Conservation (phyloP, 2,113 vertebrate genomes). For the Laticauda colubrina region DNA sequence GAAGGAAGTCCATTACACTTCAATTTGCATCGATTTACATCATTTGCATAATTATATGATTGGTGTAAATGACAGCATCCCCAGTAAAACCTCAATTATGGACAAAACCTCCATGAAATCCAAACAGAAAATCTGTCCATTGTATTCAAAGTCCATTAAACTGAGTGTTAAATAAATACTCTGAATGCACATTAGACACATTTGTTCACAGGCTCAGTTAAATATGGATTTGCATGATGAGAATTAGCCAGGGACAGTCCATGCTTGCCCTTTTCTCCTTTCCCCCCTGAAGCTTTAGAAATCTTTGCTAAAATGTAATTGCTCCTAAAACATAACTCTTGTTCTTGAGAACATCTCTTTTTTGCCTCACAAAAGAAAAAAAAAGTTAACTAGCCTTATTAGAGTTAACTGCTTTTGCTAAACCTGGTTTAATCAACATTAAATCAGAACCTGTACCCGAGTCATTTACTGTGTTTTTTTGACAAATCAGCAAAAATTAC, state of each 20-base stretch:
- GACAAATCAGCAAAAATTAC: background rate
- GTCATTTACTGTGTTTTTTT: background rate
- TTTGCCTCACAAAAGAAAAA: background rate
- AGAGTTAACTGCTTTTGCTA: background rate
- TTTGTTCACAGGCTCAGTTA: background rate
- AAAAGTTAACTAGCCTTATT: background rate
- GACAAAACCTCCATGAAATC: background rate
- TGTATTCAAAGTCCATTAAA: background rate
- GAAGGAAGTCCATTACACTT: background rate
- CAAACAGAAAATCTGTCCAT: background rate
- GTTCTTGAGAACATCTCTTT: background rate
- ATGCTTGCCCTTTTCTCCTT: background rate
- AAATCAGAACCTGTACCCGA: background rate
- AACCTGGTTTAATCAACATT: background rate
- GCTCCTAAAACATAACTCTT: background rate
- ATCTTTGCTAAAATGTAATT: background rate
- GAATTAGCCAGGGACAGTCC: background rate
- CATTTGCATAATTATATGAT: background rate
- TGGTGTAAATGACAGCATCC: background rate
- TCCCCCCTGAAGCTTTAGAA: background rate
- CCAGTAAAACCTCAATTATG: background rate
- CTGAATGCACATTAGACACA: background rate
- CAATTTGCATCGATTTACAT: background rate
- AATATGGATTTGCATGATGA: background rate
- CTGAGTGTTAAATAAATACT: background rate